Evolutionary conservation across 2,888 invertebrate genomes (phyloP), one percentile per base, ranked within the genome.

Genomic region (Tenthredo mesomela): DNA sequence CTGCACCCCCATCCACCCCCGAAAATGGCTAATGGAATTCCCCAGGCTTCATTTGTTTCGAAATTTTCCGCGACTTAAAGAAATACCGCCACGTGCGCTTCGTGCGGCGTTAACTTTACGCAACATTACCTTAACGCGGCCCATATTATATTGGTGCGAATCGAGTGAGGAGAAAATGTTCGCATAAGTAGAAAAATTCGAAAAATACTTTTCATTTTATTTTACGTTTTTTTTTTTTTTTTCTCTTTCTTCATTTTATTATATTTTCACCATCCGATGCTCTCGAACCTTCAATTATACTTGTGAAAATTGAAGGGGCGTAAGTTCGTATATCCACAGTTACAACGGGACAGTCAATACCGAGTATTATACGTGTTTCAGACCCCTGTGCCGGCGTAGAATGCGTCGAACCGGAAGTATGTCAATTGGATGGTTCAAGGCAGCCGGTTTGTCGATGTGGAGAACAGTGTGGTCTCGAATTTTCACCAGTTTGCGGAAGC

Each of bases 341-440:
- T 71, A 71, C 9, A 73, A 40, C n/a, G 7, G 43, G 7, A 58
- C 40, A 40, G 71, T 71, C 71, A 61, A 80, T 43, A 40, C 43
- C 21, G 71, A 71, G 71, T 33, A 71, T 61, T 82, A 65, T 80
- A 78, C 82, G 82, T 83, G 88, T 94, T 94, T 78, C 94, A 98
- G 98, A 98, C 95, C 98, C 98, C 0, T 98, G 98, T 93, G 95
- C 96, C 67, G 96, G 96, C 85, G 95, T 97, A 88, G 95, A 95
- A 90, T 98, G 98, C 93, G 94, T 96, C 43, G 96, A 96, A 87
- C 96, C 96, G 47, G 97, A 97, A 91, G 95, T 97, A 86, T 98
- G 98, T 94, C 97, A 97, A 93, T 94, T 98, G 93, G 97, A 97
- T 93, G 95, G 95, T 88, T 95, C 96, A 83, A 95, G 98, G 73